A percentile compares a stretch with the other conserved stretches of the same genome.
Conservation (phyloP, 2,888 invertebrate genomes). For the Caenorhabditis macrosperma region DNA sequence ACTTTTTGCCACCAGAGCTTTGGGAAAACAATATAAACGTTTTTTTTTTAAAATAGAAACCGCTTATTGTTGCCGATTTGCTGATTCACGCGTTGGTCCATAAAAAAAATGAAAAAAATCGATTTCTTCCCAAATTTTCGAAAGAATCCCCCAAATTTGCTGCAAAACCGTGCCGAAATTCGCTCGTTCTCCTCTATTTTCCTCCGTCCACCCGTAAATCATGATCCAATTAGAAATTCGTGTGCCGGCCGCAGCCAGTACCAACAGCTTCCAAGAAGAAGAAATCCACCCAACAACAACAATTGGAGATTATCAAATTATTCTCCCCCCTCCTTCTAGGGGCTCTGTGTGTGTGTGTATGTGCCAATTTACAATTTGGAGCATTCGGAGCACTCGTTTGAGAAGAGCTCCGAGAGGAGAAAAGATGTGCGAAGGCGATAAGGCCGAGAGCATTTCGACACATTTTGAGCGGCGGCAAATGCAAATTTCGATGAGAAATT, state of each 20-base stretch:
- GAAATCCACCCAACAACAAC: neutral
- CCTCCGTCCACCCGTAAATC: neutral
- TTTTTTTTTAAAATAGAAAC: no score
- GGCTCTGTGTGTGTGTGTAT: neutral
- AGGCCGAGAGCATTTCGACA: neutral
- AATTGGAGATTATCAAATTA: conserved; percentile 20
- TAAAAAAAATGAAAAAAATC: no score
- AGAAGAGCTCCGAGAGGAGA: neutral
- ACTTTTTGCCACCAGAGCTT: no score
- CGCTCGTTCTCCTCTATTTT: neutral
- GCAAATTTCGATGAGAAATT: neutral
- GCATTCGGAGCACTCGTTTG: neutral
- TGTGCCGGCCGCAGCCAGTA: neutral
- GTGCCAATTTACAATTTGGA: neutral
- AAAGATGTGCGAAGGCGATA: neutral
- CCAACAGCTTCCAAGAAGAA: conserved; percentile 1
- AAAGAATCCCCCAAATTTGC: no score
- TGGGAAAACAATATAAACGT: no score
- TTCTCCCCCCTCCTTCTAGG: neutral
- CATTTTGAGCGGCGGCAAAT: neutral
- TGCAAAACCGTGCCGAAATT: neutral
- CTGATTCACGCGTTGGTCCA: no score
- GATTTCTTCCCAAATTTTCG: no score
- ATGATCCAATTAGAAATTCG: neutral
- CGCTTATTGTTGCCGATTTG: no score